Evolutionary conservation across 2,113 vertebrate species (phyloP).

Genomic region (Oncorhynchus tshawytscha): DNA sequence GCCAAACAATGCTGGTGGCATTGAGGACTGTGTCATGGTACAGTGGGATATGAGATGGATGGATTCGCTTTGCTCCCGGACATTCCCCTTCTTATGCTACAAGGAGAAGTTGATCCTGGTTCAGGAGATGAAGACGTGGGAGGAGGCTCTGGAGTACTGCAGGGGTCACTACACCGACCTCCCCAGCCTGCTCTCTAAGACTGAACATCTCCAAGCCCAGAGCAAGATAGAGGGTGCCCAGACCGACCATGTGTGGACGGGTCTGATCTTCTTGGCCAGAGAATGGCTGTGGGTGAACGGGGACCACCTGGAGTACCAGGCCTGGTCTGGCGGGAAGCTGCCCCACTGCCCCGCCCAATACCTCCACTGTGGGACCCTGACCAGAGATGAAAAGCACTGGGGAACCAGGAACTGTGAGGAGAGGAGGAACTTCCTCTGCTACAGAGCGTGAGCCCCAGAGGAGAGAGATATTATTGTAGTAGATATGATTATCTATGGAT

Average conservation of each 20-base stretch:
- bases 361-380: background rate
- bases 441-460: too few species aligned
- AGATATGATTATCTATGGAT: too few species aligned
- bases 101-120: conserved; percentile 5
- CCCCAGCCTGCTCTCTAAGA: conserved; percentile 16
- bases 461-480: too few species aligned
- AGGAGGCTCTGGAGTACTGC: conserved; percentile 40
- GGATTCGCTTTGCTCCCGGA: background rate
- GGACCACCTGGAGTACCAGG: background rate
- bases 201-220: background rate
- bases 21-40: background rate
- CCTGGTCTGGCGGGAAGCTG: background rate
- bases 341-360: background rate
- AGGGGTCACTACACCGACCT: conserved; percentile 20
- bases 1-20: background rate
- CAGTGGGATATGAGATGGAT: background rate
- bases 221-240: background rate
- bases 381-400: background rate
- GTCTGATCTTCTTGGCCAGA: conserved; percentile 42
- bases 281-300: conserved; percentile 42
- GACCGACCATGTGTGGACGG: conserved; percentile 33
- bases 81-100: conserved; percentile 6
- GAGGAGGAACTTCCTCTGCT: background rate
- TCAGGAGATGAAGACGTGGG: conserved; percentile 42
- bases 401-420: background rate